Evolutionary conservation across 2,797 vertebrate species (phyloP), one percentile per base, ranked within the genome.

Genomic region (Peromyscus melanophrys): DNA sequence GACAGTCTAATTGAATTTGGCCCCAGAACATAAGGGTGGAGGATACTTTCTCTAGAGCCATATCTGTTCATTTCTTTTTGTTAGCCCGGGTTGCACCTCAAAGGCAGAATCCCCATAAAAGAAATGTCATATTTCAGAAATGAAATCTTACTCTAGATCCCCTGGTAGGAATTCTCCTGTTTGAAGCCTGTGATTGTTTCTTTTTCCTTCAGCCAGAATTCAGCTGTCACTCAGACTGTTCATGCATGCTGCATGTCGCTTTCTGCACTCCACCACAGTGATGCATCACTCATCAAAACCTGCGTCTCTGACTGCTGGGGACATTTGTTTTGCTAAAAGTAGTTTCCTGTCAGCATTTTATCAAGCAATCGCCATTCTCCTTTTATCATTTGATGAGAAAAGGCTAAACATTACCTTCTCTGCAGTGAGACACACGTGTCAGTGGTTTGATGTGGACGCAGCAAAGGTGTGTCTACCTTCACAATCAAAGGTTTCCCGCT

Each of bases 401-500:
- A 95, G n/a, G 25, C 69, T 76, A 73, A 89, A 83, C 40, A 0
- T 84, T 0, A 4, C 21, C 0, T 71, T 61, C 89, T 97, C 31
- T 93, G 57, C 82, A 29, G 49, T 17, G 49, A 40, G 63, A 71
- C 34, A 93, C 89, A 95, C 29, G 9, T 37, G 76, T 65, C 84
- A 90, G 57, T 77, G 55, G 77, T 96, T 80, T 40, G 37, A 14
- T 90, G 93, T 85, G 40, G 71, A 49, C 88, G 31, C 9, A 96
- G 97, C 94, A 19, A 29, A 43, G 49, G 55, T 31, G 3, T 57
- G 0, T 90, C 95, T 89, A 23, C 61, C 81, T 95, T 95, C 76
- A 65, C 90, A 90, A 97, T 94, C 94, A 96, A 86, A 96, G 96
- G 76, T 34, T 93, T 93, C 89, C 78, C 73, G 96, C 86, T 84